These are phyloP conservation scores for Rhea pennata DNA, from an alignment of 2,113 vertebrate genomes.

Conservation along the genomic window DNA sequence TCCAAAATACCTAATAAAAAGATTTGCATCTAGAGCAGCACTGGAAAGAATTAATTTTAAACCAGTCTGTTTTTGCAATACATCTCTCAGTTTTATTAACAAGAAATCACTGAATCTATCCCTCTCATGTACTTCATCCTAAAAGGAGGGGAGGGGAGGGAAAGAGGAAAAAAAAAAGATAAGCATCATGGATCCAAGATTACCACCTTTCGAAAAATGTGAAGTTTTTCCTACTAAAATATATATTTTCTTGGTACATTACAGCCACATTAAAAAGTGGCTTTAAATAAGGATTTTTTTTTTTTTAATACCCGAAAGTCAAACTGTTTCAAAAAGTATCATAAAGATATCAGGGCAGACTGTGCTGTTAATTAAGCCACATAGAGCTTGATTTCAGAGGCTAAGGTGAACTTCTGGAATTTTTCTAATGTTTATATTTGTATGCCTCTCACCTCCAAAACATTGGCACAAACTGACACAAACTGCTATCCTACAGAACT, in stretches of 20 bases:
- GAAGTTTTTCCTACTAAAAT: background rate
- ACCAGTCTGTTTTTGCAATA: conserved; percentile 83
- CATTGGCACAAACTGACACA: background rate
- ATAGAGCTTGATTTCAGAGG: background rate
- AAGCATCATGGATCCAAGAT: background rate
- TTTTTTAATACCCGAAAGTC: background rate
- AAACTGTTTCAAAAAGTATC: background rate
- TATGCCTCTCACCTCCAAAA: background rate
- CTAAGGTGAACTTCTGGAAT: background rate
- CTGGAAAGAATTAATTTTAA: conserved; percentile 93
- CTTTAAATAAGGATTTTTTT: background rate
- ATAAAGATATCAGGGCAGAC: background rate
- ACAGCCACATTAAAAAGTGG: background rate
- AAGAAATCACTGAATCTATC: conserved; percentile 96
- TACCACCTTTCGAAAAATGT: background rate
- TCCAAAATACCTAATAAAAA: conserved; percentile 92
- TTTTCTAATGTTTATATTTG: background rate
- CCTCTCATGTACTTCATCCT: conserved; percentile 96
- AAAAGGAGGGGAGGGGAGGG: conserved; percentile 12
- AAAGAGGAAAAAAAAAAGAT: background rate
- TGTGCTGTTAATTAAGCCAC: background rate
- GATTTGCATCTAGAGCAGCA: conserved; percentile 88
- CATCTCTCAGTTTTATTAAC: conserved; percentile 90
- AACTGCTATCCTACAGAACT: background rate
- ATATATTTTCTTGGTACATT: background rate